Evolutionary conservation across 2,797 vertebrate genomes (phyloP).

Genomic region (Tauraco hartlaubi): DNA sequence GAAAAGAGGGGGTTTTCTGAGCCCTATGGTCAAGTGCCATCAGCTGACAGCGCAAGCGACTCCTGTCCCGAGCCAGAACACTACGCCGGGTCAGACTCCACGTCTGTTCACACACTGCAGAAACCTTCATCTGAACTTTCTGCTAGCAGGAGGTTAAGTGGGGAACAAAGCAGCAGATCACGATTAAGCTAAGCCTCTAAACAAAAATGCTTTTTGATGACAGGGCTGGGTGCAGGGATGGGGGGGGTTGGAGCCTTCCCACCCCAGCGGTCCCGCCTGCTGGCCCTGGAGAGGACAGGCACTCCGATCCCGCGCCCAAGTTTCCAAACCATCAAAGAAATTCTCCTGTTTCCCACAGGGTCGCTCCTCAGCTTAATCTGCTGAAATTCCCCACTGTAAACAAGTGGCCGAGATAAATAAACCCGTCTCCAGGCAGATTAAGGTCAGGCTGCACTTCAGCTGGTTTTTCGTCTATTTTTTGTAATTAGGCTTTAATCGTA

Average conservation of each 20-base stretch:
- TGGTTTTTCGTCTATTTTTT: constrained; percentile 75
- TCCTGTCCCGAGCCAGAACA: background rate
- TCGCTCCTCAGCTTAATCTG: constrained; percentile 34
- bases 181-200: constrained; percentile 66
- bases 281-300: background rate
- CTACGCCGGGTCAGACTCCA: background rate
- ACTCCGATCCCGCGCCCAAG: background rate
- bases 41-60: constrained; percentile 42
- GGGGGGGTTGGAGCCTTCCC: constrained; percentile 36
- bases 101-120: constrained; percentile 24
- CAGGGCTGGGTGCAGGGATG: background rate
- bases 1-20: constrained; percentile 4
- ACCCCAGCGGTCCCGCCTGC: background rate
- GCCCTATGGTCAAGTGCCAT: constrained; percentile 26
- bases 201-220: constrained; percentile 65
- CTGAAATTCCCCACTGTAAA: constrained; percentile 70
- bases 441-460: constrained; percentile 75
- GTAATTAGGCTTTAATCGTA: constrained; percentile 76
- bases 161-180: constrained; percentile 55
- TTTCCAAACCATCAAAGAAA: constrained; percentile 69
- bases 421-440: constrained; percentile 75
- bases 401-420: constrained; percentile 74
- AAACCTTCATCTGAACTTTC: constrained; percentile 65
- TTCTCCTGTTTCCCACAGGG: constrained; percentile 63
- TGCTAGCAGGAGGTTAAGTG: constrained; percentile 45